phyloP scores from a whole-genome alignment of 1,140 invertebrate genomes.

The Olivierus martensii region DNA sequence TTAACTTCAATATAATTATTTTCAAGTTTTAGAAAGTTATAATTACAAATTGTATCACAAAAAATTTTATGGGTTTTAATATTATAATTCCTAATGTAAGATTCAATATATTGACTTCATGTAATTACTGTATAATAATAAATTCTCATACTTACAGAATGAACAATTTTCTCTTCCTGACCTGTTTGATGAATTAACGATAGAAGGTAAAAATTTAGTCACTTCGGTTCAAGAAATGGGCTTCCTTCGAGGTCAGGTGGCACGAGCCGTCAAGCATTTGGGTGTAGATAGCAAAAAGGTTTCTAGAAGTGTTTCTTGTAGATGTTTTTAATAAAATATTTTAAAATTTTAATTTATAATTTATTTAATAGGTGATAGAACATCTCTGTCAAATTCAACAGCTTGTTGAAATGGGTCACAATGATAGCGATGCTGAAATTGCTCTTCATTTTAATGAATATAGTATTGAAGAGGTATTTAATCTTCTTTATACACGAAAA shows the following conservation, averaged over 20 bases:
- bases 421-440: slow-evolving; percentile 41
- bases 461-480: slow-evolving; percentile 29
- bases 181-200: slow-evolving; percentile 41
- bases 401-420: slow-evolving; percentile 44
- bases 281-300: slow-evolving; percentile 76
- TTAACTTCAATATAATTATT: no score
- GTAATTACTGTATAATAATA: no score
- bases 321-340: slow-evolving; percentile 1
- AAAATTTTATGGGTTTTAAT: no score
- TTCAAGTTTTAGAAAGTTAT: no score
- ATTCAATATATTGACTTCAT: no score
- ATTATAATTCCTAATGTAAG: no score
- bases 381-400: slow-evolving; percentile 42
- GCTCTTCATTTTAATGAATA: slow-evolving; percentile 35
- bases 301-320: slow-evolving; percentile 17
- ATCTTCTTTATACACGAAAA: no score
- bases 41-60: no score
- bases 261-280: slow-evolving; percentile 52
- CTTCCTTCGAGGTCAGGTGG: slow-evolving; percentile 58
- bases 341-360: slow-evolving; percentile 1
- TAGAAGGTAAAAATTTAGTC: slow-evolving; percentile 47
- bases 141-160: no score
- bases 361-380: slow-evolving; percentile 31
- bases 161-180: slow-evolving; percentile 17
- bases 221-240: slow-evolving; percentile 65